Percentiles rank a stretch among this genome's conserved stretches.
These are phyloP conservation scores for Lepeophtheirus nordmannii DNA, from an alignment of 2,888 invertebrate species.

Conservation along the genomic window DNA sequence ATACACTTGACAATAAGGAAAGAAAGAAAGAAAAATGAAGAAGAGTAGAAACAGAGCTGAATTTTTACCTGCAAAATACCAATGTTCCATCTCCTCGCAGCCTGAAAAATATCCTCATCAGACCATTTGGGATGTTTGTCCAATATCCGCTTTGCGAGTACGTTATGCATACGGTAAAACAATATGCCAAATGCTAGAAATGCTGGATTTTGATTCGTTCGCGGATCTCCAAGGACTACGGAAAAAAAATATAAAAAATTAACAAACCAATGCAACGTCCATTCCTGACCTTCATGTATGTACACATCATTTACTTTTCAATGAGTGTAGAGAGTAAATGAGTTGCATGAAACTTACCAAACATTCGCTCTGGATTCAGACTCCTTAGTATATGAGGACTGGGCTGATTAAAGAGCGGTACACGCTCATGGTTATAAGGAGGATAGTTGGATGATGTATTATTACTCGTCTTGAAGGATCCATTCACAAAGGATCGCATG, in stretches of 20 bases:
- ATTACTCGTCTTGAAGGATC: conserved; percentile 33
- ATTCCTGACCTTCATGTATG: not conserved
- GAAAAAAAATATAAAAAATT: conserved; percentile 22
- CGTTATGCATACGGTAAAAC: conserved; percentile 90
- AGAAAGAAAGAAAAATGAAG: too few species aligned
- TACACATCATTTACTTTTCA: not conserved
- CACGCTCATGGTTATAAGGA: conserved; percentile 65
- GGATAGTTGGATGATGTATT: conserved; percentile 32
- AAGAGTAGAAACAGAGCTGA: too few species aligned
- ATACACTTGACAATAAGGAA: too few species aligned
- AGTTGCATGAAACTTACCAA: conserved; percentile 50
- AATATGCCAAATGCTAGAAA: conserved; percentile 79
- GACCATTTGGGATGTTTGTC: conserved; percentile 61
- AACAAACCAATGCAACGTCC: not conserved
- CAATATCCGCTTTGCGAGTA: conserved; percentile 63
- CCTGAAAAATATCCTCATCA: conserved; percentile 24
- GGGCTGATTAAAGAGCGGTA: conserved; percentile 85
- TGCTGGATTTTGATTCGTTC: conserved; percentile 93
- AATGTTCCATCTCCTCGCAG: conserved; percentile 66
- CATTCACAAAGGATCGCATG: conserved; percentile 83
- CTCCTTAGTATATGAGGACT: conserved; percentile 81
- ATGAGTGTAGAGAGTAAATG: not conserved
- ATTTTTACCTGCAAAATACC: conserved; percentile 67
- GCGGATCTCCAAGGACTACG: conserved; percentile 84
- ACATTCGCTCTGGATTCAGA: conserved; percentile 74